Evolutionary conservation across 2,797 vertebrate species (phyloP).

Genomic region (Scleropages formosus): DNA sequence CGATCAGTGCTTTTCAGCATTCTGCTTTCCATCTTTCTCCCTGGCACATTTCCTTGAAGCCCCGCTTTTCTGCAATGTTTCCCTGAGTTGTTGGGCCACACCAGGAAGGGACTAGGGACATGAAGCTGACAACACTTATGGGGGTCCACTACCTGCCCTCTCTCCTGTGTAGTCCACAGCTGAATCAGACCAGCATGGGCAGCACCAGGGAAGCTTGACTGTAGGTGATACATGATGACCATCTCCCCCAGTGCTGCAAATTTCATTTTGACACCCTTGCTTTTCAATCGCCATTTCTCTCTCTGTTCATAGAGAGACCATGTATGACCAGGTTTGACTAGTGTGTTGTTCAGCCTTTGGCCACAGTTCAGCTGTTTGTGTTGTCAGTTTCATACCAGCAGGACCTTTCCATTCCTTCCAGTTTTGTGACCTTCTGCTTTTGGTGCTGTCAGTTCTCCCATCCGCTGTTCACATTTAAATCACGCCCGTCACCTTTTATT

Average conservation of each 20-base stretch:
- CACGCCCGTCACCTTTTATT: background rate
- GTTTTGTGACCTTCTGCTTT: too few species aligned
- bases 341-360: constrained; percentile 51
- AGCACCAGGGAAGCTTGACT: background rate
- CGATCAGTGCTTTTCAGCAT: too few species aligned
- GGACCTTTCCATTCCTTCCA: background rate
- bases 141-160: too few species aligned
- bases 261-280: constrained; percentile 39
- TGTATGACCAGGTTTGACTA: constrained; percentile 58
- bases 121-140: background rate
- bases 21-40: too few species aligned
- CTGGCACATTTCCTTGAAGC: too few species aligned
- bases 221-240: background rate
- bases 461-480: background rate
- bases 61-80: too few species aligned
- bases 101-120: background rate
- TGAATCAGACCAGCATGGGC: background rate
- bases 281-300: constrained; percentile 42
- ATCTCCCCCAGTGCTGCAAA: constrained; percentile 45
- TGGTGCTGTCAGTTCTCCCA: background rate
- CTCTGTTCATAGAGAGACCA: constrained; percentile 54
- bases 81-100: background rate
- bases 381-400: background rate
- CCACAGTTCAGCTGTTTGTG: constrained; percentile 63
- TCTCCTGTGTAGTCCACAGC: too few species aligned